These are phyloP conservation scores for Saxidomus purpurata DNA, from an alignment of 1,140 invertebrate genomes.

Conservation along the genomic window DNA sequence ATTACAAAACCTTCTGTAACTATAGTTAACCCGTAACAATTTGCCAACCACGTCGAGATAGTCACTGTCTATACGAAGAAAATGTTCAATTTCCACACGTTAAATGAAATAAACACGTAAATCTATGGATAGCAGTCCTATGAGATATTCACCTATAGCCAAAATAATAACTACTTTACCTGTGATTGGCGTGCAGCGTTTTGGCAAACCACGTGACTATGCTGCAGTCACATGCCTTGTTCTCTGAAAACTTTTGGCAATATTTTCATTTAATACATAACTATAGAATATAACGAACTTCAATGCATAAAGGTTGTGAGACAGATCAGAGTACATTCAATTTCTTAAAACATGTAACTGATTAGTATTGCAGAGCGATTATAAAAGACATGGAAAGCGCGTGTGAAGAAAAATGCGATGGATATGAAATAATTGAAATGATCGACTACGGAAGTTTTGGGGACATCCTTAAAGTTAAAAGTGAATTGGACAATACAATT, in stretches of 20 bases:
- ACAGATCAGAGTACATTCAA: too few species aligned
- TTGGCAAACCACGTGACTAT: not conserved
- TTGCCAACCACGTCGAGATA: not conserved
- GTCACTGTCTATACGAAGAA: not conserved
- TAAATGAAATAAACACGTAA: conserved; percentile 6
- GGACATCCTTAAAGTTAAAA: conserved; percentile 71
- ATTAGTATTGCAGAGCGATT: not conserved
- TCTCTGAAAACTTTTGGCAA: conserved; percentile 13
- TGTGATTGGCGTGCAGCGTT: conserved; percentile 1
- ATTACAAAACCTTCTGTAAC: too few species aligned
- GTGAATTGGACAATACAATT: not conserved
- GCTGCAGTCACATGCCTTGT: not conserved
- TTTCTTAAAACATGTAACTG: not conserved
- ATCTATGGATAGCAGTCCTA: not conserved
- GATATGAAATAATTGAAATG: conserved; percentile 65
- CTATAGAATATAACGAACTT: not conserved
- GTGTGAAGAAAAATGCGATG: not conserved
- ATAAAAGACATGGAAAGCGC: not conserved
- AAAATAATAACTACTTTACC: not conserved
- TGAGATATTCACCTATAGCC: not conserved
- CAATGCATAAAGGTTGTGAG: too few species aligned
- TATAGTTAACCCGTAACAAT: conserved; percentile 15
- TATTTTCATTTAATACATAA: not conserved
- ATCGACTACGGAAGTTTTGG: conserved; percentile 77
- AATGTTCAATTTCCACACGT: not conserved